Evolutionary conservation across 2,113 vertebrate species (phyloP).

Genomic region (Nibea albiflora): DNA sequence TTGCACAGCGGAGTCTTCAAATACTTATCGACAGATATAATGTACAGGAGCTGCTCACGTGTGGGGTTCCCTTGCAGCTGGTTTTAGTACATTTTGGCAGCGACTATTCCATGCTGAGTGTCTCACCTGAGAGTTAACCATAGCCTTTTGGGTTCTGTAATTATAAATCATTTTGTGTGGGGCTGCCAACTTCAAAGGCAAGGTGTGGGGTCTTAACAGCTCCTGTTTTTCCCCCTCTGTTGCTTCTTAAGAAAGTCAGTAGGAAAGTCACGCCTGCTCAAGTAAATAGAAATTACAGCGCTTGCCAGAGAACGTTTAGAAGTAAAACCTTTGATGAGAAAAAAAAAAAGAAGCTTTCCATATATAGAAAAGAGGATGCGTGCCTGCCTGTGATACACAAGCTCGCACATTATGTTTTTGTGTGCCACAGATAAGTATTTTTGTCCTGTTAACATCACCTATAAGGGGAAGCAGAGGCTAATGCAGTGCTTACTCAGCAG

Average conservation of each 20-base stretch:
- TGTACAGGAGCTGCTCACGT: neutral
- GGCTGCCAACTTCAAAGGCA: slow-evolving; percentile 45
- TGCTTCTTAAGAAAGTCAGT: slow-evolving; percentile 7
- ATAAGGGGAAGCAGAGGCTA: slow-evolving; percentile 67
- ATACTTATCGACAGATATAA: neutral
- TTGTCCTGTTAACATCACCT: slow-evolving; percentile 54
- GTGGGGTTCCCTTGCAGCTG: slow-evolving; percentile 47
- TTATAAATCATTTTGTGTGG: slow-evolving; percentile 44
- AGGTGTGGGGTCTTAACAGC: slow-evolving; percentile 46
- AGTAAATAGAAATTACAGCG: slow-evolving; percentile 21
- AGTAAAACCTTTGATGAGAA: slow-evolving; percentile 15
- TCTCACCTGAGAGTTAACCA: slow-evolving; percentile 55
- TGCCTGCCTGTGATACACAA: neutral
- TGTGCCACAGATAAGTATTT: slow-evolving; percentile 45
- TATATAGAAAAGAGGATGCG: neutral
- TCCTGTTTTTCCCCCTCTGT: neutral
- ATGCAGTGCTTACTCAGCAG: slow-evolving; percentile 72
- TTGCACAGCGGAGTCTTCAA: neutral
- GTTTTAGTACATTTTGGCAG: slow-evolving; percentile 19
- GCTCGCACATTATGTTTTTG: slow-evolving; percentile 9
- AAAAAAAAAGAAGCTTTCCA: slow-evolving; percentile 4
- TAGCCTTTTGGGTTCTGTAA: slow-evolving; percentile 39
- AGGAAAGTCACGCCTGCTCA: neutral
- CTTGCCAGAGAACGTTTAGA: neutral
- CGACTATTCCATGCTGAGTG: neutral